Evolutionary conservation across 2,113 vertebrate genomes (phyloP).

Genomic region (Larimichthys crocea): DNA sequence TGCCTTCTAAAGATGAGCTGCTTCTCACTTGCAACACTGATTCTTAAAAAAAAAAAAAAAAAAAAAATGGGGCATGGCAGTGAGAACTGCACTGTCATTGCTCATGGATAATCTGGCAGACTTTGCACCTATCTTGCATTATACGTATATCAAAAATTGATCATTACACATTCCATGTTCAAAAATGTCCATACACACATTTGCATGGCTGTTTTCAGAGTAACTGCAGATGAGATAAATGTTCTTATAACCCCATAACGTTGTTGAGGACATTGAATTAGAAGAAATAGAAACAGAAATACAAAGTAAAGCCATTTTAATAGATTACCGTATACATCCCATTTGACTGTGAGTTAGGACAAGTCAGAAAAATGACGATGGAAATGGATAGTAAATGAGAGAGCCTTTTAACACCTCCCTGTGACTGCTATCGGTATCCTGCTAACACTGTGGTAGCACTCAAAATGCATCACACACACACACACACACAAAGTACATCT

Average conservation of each 20-base stretch:
- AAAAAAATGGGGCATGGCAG: not conserved
- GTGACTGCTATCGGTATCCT: not conserved
- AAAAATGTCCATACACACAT: not conserved
- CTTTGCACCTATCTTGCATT: no score
- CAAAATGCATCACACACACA: not conserved
- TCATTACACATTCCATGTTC: not conserved
- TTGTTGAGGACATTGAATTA: not conserved
- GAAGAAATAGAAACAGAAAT: not conserved
- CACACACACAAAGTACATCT: not conserved
- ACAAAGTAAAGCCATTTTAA: not conserved
- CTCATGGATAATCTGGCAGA: not conserved
- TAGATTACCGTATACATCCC: not conserved
- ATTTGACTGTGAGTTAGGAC: not conserved
- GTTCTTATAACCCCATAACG: not conserved
- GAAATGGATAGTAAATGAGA: conserved; percentile 3
- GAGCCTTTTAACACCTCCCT: conserved; percentile 17
- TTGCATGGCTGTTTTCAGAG: not conserved
- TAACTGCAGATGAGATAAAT: not conserved
- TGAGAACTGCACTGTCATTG: not conserved
- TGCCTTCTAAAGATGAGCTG: not conserved
- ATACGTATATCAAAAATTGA: not conserved
- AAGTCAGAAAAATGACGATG: not conserved
- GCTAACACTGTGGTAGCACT: not conserved
- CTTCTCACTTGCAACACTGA: not conserved
- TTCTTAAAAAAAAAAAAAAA: not conserved